Percentiles rank a stretch among this genome's conserved stretches.
Evolutionary conservation across 2,113 vertebrate genomes (phyloP).

Genomic region (Noturus placidus): DNA sequence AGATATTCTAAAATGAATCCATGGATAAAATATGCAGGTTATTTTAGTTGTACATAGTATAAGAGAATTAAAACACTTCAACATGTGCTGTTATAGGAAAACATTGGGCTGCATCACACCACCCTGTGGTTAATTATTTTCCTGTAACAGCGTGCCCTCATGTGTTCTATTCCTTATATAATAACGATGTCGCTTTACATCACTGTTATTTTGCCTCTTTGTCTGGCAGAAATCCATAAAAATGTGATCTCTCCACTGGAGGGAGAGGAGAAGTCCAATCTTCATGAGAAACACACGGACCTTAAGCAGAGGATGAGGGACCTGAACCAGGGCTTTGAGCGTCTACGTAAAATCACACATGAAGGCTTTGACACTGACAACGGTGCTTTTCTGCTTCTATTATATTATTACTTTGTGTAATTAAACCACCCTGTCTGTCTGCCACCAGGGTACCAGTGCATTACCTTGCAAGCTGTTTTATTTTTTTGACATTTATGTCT

Average conservation of each 20-base stretch:
- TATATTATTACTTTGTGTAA: neutral
- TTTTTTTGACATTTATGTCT: neutral
- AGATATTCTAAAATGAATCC: neutral
- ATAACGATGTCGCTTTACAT: neutral
- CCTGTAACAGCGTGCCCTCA: neutral
- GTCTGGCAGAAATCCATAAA: conserved; percentile 80
- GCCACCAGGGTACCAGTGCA: neutral
- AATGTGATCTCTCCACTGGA: conserved; percentile 83
- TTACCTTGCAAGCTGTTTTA: neutral
- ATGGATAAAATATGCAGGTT: neutral
- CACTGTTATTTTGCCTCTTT: neutral
- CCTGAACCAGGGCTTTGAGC: conserved; percentile 89
- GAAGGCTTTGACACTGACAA: conserved; percentile 82
- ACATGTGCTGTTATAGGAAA: neutral
- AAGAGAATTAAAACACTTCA: neutral
- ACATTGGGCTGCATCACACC: neutral
- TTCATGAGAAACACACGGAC: conserved; percentile 83
- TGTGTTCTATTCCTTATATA: neutral
- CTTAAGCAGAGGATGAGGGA: conserved; percentile 85
- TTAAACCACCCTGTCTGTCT: neutral
- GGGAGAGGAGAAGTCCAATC: conserved; percentile 67
- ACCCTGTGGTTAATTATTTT: neutral
- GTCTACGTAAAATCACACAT: conserved; percentile 86
- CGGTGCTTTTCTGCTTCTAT: conserved; percentile 67
- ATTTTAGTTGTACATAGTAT: neutral